Percentiles rank a stretch among this genome's conserved stretches.
Evolutionary conservation across 2,113 vertebrate genomes (phyloP).

Genomic region (Myanophis thanlyinensis): DNA sequence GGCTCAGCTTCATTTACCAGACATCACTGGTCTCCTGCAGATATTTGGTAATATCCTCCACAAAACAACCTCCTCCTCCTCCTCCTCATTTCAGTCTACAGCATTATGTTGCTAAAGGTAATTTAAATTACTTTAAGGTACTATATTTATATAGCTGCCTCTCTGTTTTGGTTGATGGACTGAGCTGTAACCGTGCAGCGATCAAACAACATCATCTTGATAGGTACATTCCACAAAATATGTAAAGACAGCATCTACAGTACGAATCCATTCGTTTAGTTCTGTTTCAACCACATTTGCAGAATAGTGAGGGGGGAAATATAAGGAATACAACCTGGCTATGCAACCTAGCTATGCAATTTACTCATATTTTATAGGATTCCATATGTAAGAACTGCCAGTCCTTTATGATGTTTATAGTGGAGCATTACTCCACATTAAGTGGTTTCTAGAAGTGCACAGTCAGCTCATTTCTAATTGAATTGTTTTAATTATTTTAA

Average conservation of each 20-base stretch:
- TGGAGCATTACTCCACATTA: not conserved
- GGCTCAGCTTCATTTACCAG: not conserved
- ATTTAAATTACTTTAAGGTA: not conserved
- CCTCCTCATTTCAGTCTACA: not conserved
- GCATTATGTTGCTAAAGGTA: not conserved
- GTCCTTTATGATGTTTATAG: not conserved
- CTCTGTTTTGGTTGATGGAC: not conserved
- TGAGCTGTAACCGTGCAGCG: not conserved
- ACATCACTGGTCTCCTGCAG: not conserved
- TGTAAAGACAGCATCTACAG: not conserved
- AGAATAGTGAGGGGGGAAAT: not conserved
- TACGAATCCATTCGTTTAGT: not conserved
- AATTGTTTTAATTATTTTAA: not conserved
- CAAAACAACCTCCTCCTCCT: not conserved
- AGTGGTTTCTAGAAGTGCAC: not conserved
- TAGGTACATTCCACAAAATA: not conserved
- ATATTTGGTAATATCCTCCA: not conserved
- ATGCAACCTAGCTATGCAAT: not conserved
- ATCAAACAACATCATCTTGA: not conserved
- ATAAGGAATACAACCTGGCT: not conserved
- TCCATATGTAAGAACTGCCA: not conserved
- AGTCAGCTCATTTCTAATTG: not conserved
- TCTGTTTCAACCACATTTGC: not conserved
- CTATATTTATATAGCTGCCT: not conserved
- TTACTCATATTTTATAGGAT: not conserved